Percentiles rank a stretch among this genome's conserved stretches.
These are phyloP conservation scores for Troides aeacus DNA, from an alignment of 2,888 invertebrate genomes.

Conservation along the genomic window DNA sequence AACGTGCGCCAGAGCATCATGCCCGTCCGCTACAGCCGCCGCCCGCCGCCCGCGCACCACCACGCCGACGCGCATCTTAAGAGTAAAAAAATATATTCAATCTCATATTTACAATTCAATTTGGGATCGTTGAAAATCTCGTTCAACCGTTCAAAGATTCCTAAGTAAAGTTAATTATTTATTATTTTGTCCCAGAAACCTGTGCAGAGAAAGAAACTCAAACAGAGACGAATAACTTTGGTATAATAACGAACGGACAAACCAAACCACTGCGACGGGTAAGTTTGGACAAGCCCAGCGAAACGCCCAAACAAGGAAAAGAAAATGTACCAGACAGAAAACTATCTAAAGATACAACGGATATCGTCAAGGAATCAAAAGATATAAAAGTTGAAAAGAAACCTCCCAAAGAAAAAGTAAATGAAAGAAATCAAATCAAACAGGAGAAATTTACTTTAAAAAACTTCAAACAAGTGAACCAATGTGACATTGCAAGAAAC, in stretches of 20 bases:
- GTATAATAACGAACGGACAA: slow-evolving; percentile 58
- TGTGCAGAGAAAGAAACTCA: slow-evolving; percentile 65
- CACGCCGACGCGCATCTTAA: neutral
- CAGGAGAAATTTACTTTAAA: neutral
- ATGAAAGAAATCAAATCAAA: slow-evolving; percentile 31
- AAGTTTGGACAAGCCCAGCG: slow-evolving; percentile 35
- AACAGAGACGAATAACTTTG: slow-evolving; percentile 62
- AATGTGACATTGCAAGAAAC: slow-evolving; percentile 26
- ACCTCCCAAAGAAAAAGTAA: slow-evolving; percentile 43
- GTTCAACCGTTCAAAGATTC: neutral
- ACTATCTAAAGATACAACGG: slow-evolving; percentile 34
- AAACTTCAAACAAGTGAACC: slow-evolving; percentile 34
- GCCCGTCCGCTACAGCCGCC: slow-evolving; percentile 49
- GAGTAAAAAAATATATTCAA: neutral
- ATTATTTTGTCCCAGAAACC: slow-evolving; percentile 26
- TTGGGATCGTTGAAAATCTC: neutral
- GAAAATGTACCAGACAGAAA: slow-evolving; percentile 38
- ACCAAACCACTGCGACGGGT: slow-evolving; percentile 41
- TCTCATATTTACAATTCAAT: neutral
- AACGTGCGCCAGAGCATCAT: slow-evolving; percentile 63
- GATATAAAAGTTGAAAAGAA: slow-evolving; percentile 39
- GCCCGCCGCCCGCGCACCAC: slow-evolving; percentile 33
- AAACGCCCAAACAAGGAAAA: slow-evolving; percentile 23
- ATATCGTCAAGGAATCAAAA: slow-evolving; percentile 33
- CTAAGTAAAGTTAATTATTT: neutral